phyloP scores from a whole-genome alignment of 2,888 invertebrate species.

The Himalopsyche japonica region DNA sequence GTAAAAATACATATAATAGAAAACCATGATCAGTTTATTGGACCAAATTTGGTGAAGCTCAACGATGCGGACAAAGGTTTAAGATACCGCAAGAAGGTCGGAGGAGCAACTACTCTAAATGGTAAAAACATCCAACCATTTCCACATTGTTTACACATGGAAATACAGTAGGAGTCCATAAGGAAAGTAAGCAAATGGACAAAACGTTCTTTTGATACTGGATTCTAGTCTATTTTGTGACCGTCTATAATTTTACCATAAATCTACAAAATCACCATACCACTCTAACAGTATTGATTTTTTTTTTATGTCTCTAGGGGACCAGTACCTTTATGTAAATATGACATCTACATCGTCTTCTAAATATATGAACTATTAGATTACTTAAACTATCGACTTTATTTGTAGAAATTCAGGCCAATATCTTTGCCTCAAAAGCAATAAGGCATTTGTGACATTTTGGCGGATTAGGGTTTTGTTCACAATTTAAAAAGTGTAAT shows the following conservation, averaged over 20 bases:
- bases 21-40: neutral
- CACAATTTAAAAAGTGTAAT: too few relatives aligned
- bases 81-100: neutral
- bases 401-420: too few relatives aligned
- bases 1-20: too few relatives aligned
- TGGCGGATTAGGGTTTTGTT: too few relatives aligned
- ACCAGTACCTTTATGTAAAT: neutral
- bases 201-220: neutral
- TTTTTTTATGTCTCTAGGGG: neutral
- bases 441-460: too few relatives aligned
- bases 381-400: too few relatives aligned
- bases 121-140: conserved; percentile 29
- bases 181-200: neutral
- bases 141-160: conserved; percentile 37
- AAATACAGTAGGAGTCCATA: conserved; percentile 8
- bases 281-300: neutral
- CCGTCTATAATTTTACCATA: neutral
- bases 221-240: neutral
- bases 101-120: conserved; percentile 29
- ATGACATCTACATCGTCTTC: too few relatives aligned
- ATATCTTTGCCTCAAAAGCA: too few relatives aligned
- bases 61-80: neutral
- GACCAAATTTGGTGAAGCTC: neutral
- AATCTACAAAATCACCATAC: neutral
- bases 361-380: too few relatives aligned